Conservation (phyloP, 2,888 invertebrate species). For the Apotomis capreana region DNA sequence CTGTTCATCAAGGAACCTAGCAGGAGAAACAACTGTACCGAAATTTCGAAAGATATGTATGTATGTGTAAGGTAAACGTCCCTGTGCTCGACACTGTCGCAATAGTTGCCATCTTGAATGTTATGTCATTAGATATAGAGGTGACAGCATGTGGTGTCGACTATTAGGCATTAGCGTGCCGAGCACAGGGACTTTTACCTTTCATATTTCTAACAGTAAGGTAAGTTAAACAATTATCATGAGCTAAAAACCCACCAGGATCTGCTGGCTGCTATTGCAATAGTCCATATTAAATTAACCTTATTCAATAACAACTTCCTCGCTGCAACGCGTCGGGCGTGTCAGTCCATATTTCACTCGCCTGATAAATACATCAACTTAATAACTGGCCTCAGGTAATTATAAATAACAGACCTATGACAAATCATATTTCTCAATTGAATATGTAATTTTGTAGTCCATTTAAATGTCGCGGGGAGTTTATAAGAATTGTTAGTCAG, state of each 20-base stretch:
- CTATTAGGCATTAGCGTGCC: no score
- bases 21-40: no score
- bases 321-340: slow-evolving; percentile 25
- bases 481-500: slow-evolving; percentile 14
- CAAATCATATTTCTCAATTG: slow-evolving; percentile 38
- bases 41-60: no score
- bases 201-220: no score
- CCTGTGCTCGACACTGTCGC: no score
- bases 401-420: slow-evolving; percentile 31
- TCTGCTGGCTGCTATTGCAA: slow-evolving; percentile 2
- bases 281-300: slow-evolving; percentile 9
- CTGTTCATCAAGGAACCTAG: no score
- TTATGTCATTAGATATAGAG: no score
- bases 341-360: slow-evolving; percentile 28
- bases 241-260: neutral
- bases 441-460: slow-evolving; percentile 20
- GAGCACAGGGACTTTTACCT: no score
- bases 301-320: slow-evolving; percentile 30
- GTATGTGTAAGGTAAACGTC: no score
- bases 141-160: no score
- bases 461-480: slow-evolving; percentile 22
- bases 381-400: slow-evolving; percentile 34
- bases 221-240: no score
- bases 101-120: no score
- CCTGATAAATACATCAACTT: slow-evolving; percentile 41